Evolutionary conservation across 2,888 invertebrate species (phyloP).

Genomic region (Eupithecia abbreviata): DNA sequence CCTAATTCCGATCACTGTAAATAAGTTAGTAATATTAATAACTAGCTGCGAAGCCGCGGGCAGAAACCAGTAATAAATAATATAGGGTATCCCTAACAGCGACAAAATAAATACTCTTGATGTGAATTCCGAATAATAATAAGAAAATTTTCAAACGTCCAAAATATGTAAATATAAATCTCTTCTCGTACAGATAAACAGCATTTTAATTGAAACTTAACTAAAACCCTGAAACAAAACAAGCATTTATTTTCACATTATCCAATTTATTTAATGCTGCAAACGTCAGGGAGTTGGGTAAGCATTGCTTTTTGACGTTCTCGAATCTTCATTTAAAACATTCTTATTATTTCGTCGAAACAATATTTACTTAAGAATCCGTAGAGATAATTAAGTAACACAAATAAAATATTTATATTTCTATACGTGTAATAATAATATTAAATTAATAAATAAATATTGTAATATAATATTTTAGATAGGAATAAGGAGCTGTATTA

Average conservation of each 20-base stretch:
- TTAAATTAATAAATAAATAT: no score
- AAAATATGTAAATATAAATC: conserved; percentile 2
- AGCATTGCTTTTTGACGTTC: conserved; percentile 14
- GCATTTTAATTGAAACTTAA: conserved; percentile 27
- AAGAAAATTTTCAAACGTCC: not conserved
- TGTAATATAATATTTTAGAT: no score
- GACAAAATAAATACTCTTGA: not conserved
- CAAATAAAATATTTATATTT: no score
- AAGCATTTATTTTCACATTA: conserved; percentile 45
- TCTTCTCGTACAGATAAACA: not conserved
- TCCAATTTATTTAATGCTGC: conserved; percentile 63
- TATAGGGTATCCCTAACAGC: no score
- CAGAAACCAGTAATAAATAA: no score
- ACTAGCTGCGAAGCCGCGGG: no score
- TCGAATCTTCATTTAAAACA: not conserved
- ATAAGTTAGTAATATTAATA: no score
- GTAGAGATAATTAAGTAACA: no score
- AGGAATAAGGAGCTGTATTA: no score
- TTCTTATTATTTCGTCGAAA: not conserved
- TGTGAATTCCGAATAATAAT: not conserved
- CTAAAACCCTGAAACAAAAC: conserved; percentile 32
- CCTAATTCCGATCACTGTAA: no score
- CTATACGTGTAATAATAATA: no score
- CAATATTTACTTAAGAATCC: no score
- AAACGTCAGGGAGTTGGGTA: conserved; percentile 6